Conservation (phyloP, 2,797 vertebrate genomes). For the Sebastes jordani region DNA sequence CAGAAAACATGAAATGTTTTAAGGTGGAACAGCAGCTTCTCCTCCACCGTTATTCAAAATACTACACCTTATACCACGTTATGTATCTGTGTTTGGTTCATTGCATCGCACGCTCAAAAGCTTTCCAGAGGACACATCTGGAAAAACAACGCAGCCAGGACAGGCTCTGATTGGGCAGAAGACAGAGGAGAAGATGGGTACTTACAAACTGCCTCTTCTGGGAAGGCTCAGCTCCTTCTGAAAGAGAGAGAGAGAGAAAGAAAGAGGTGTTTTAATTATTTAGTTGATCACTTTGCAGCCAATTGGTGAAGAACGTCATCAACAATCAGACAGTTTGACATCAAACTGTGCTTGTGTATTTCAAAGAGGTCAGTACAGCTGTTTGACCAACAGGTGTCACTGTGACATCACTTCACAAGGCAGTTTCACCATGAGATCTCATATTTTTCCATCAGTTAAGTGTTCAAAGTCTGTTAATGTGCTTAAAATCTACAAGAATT, state of each 20-base stretch:
- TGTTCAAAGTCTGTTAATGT: neutral
- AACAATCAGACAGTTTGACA: neutral
- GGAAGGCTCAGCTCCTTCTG: conserved; percentile 88
- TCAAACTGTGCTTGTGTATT: neutral
- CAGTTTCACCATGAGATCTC: neutral
- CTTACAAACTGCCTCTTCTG: conserved; percentile 87
- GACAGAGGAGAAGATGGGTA: conserved; percentile 52
- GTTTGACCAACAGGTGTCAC: conserved; percentile 44
- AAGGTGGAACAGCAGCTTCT: neutral
- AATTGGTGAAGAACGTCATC: neutral
- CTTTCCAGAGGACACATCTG: neutral
- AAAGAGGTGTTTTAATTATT: neutral
- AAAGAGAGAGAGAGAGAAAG: conserved; percentile 44
- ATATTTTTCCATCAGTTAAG: no score
- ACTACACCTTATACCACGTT: neutral
- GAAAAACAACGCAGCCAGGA: neutral
- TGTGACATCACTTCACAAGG: neutral
- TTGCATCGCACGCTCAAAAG: neutral
- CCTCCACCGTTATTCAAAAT: neutral
- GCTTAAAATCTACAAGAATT: no score
- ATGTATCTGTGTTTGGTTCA: conserved; percentile 24
- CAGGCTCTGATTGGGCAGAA: neutral
- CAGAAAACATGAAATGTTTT: neutral
- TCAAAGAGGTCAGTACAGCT: neutral
- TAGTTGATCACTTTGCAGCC: neutral